Evolutionary conservation across 2,888 invertebrate genomes (phyloP), one percentile per base, ranked within the genome.

Genomic region (Allygus modestus): DNA sequence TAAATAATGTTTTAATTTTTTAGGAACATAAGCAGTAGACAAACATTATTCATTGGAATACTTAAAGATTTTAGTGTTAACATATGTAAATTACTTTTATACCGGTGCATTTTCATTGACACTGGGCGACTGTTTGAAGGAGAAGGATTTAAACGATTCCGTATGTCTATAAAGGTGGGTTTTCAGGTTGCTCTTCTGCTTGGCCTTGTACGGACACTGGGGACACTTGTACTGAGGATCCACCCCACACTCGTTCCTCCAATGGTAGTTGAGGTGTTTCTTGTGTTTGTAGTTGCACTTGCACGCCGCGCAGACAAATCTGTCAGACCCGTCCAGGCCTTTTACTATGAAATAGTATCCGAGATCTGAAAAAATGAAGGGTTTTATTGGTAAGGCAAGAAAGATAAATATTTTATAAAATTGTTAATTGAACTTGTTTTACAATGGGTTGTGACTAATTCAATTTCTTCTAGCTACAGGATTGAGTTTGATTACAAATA

Each of bases 181-280:
- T 15, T 83, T 83, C 0, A 85, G 43, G 43, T 85, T 82, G 20
- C 31, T 33, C 51, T 85, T 85, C 51, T 79, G 82, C 54, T 82
- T 82, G 17, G 83, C 41, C 11, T 65, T 54, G 37, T 83, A 83
- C 1, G 83, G 79, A 26, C 85, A 85, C 28, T 79, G 79, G 0
- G 77, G 79, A 82, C 86, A 87, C 54, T 84, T 82, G 28, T 86
- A 86, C 17, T 84, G 86, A 1, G 84, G 84, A 20, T 71, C 71
- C 28, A 85, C 85, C 20, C 87, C 86, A 54, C 86, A 87, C 31
- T 87, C 85, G 46, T 73, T 58, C 58, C 84, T 85, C 33, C 90
- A 88, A 85, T 91, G 91, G n/a, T 86, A 85, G 51, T 77, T 75
- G 15, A 88, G 84, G 28, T 86, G 86, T 54, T 79, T 75, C 75